These are phyloP conservation scores for Apis laboriosa DNA, from an alignment of 1,140 invertebrate genomes.

Conservation along the genomic window DNA sequence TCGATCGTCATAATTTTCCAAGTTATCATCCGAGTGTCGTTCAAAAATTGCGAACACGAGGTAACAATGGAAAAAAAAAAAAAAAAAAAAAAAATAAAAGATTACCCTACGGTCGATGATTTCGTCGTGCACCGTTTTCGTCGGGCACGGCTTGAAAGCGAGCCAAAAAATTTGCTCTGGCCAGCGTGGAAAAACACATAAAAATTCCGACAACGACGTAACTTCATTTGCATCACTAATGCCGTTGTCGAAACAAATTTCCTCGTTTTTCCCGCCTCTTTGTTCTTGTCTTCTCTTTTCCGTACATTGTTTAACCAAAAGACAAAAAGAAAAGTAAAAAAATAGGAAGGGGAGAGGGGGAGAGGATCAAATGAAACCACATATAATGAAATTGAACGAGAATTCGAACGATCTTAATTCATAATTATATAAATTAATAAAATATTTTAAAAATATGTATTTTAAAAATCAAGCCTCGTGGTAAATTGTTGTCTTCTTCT, in stretches of 20 bases:
- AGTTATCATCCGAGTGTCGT: not conserved
- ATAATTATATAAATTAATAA: no score
- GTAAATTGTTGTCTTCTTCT: no score
- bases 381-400: no score
- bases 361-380: no score
- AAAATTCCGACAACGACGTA: constrained; percentile 40
- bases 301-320: not conserved
- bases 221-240: constrained; percentile 45
- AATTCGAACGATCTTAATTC: no score
- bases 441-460: no score
- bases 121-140: not conserved
- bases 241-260: constrained; percentile 40
- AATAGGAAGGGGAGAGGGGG: not conserved
- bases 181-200: constrained; percentile 12
- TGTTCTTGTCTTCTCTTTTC: constrained; percentile 5
- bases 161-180: constrained; percentile 22
- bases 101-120: not conserved
- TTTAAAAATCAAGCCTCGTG: no score
- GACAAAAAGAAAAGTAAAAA: not conserved
- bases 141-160: constrained; percentile 18
- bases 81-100: constrained; percentile 1
- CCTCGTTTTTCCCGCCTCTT: constrained; percentile 11
- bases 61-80: not conserved
- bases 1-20: not conserved
- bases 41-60: constrained; percentile 4